A percentile compares a stretch with the other conserved stretches of the same genome.
Conservation (phyloP, 2,888 invertebrate species). For the Trichopria drosophilae region DNA sequence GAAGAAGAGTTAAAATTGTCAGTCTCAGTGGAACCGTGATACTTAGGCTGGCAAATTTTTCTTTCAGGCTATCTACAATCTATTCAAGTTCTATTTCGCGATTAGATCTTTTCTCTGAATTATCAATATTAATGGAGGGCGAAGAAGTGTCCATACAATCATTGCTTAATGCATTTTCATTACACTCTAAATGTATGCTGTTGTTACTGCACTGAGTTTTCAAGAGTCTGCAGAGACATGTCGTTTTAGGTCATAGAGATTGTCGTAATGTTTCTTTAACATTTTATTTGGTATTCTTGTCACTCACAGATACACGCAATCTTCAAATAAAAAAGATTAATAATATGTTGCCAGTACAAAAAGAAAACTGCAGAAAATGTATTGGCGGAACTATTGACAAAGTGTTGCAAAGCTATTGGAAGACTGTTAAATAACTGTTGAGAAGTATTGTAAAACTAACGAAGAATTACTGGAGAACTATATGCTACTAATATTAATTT, state of each 20-base stretch:
- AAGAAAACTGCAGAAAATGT: too few species aligned
- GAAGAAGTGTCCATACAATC: constrained; percentile 1
- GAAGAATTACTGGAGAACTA: too few species aligned
- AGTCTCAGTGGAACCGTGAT: constrained; percentile 2
- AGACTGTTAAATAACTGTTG: too few species aligned
- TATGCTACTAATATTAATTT: too few species aligned
- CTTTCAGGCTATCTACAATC: constrained; percentile 6
- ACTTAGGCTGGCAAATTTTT: constrained; percentile 8
- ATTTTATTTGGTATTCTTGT: neutral
- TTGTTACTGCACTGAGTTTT: neutral
- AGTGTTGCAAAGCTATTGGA: too few species aligned
- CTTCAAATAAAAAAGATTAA: too few species aligned
- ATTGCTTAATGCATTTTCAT: neutral
- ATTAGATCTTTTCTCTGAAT: neutral
- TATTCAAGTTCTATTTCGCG: neutral
- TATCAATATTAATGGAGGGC: neutral
- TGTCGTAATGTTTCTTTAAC: neutral
- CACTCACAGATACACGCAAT: too few species aligned
- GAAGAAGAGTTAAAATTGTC: constrained; percentile 7
- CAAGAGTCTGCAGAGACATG: neutral
- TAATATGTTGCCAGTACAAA: too few species aligned
- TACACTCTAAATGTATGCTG: neutral
- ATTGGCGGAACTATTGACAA: too few species aligned
- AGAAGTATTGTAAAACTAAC: too few species aligned
- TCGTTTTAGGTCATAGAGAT: neutral